Evolutionary conservation across 1,140 invertebrate genomes (phyloP), one percentile per base, ranked within the genome.

Genomic region (Rhysida immarginata): DNA sequence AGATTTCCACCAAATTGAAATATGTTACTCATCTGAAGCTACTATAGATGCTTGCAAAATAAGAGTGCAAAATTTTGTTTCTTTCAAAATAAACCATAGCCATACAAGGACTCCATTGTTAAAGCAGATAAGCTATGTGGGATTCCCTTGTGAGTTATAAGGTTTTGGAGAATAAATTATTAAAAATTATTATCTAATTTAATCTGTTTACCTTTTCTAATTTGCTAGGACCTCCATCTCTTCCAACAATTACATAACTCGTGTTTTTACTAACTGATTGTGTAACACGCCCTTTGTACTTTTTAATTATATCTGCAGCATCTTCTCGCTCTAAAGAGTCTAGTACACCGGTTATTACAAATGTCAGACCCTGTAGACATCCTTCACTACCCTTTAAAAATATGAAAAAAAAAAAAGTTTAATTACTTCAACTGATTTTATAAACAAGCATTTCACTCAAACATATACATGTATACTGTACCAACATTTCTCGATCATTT

Each of bases 261-360:
- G 89, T 84, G 73, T 85, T 90, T 62, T 79, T 81, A 54, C 87
- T 90, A 14, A 95, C 70, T 35, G 72, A 68, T 18, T 71, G 75
- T 54, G 85, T 82, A 1, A 87, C 75, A 68, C 79, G 79, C 0
- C 90, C 92, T 23, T 89, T 87, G 69, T 86, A 87, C 60, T 82
- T 79, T 56, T 79, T 79, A 25, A 94, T 81, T 13, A 91, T 68
- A 21, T 76, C 77, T 43, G 78, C 77, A 21, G 81, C 78, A 63
- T 92, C 87, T 27, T 90, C 84, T 26, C 84, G 74, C 65, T 92
- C 87, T 60, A 96, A 75, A 0, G 87, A 91, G 65, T 94, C 90
- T 13, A 92, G 72, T 2, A 94, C 83, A 21, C 92, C 92, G 57
- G 88, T 93, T 44, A 90, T 71, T 8, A 95, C 69, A 69, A 96